Conservation (phyloP, 2,113 vertebrate species). For the Megaleporinus macrocephalus region DNA sequence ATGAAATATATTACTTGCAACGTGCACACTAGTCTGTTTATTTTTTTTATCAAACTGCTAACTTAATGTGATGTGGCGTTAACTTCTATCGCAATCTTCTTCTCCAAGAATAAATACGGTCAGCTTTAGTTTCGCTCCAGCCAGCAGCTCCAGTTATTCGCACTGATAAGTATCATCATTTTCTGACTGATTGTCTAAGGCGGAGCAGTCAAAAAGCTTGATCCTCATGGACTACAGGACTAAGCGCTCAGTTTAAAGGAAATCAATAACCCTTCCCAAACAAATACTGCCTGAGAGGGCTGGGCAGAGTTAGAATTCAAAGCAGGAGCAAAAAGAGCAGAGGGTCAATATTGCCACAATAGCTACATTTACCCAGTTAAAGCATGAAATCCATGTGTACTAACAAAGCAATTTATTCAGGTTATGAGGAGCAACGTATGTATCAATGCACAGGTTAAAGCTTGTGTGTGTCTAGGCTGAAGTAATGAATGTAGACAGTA, state of each 20-base stretch:
- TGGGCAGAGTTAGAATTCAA: constrained; percentile 45
- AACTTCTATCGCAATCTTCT: no score
- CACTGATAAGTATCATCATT: constrained; percentile 44
- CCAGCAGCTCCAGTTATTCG: constrained; percentile 29
- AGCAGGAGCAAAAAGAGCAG: constrained; percentile 35
- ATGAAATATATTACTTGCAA: no score
- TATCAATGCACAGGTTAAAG: no score
- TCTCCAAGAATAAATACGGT: background rate
- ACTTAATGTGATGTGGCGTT: no score
- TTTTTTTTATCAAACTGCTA: no score
- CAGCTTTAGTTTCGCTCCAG: background rate
- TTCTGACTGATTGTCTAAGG: constrained; percentile 43
- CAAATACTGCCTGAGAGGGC: constrained; percentile 46
- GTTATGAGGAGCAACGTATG: no score
- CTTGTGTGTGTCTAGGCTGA: no score
- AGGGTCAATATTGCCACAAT: constrained; percentile 35
- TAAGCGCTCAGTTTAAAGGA: constrained; percentile 55
- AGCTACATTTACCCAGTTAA: background rate
- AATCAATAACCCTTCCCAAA: constrained; percentile 59
- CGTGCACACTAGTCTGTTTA: no score
- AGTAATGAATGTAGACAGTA: no score
- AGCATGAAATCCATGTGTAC: background rate
- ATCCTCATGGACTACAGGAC: constrained; percentile 41
- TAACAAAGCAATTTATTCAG: background rate
- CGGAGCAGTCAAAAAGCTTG: constrained; percentile 48